Evolutionary conservation across 2,888 invertebrate genomes (phyloP).

Genomic region (Unio pictorum): DNA sequence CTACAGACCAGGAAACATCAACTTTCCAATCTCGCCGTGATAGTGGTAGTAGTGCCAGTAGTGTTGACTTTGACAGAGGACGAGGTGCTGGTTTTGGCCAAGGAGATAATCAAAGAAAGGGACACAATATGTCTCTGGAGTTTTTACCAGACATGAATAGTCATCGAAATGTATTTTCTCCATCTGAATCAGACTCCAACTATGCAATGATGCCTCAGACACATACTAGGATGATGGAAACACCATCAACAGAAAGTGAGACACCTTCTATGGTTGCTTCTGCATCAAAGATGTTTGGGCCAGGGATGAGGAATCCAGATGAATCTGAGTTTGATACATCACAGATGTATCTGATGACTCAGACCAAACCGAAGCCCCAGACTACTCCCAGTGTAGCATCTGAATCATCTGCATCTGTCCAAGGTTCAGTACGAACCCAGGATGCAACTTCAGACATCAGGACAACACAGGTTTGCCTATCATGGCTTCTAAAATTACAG

Average conservation of each 20-base stretch:
- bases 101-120: constrained; percentile 16
- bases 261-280: too few relatives aligned
- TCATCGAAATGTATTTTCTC: constrained; percentile 17
- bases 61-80: constrained; percentile 18
- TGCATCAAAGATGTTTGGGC: too few relatives aligned
- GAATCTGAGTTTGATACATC: too few relatives aligned
- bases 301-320: too few relatives aligned
- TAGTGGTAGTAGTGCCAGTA: constrained; percentile 29
- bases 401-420: too few relatives aligned
- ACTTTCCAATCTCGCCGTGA: constrained; percentile 36
- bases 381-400: too few relatives aligned
- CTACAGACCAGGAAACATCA: constrained; percentile 23
- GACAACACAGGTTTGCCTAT: too few relatives aligned
- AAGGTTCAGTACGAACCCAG: too few relatives aligned
- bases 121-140: constrained; percentile 23
- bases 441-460: too few relatives aligned
- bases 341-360: too few relatives aligned
- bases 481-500: too few relatives aligned
- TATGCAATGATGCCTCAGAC: constrained; percentile 20
- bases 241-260: constrained; percentile 29
- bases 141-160: constrained; percentile 25
- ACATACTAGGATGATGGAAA: constrained; percentile 35
- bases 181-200: constrained; percentile 40
- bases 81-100: neutral
- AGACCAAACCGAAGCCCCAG: too few relatives aligned